Percentiles rank a stretch among this genome's conserved stretches.
These are phyloP conservation scores for Sarcophaga variegata DNA, from an alignment of 2,888 invertebrate genomes.

Conservation along the genomic window DNA sequence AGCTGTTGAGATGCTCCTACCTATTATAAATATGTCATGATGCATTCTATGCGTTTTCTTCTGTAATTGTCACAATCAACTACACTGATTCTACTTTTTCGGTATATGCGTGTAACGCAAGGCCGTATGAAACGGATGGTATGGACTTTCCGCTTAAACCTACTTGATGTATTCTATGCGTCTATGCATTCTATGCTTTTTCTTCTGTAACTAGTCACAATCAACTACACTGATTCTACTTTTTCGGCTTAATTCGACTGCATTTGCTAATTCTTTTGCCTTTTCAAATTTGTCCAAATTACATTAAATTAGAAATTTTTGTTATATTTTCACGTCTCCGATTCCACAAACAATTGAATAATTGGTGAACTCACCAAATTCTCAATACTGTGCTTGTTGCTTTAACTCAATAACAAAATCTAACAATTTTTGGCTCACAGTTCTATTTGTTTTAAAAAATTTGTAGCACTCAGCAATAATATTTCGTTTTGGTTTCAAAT, in stretches of 20 bases:
- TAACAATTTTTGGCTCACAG: conserved; percentile 4
- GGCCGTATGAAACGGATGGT: too few relatives aligned
- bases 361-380: conserved; percentile 17
- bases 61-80: too few relatives aligned
- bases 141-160: too few relatives aligned
- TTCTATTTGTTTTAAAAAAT: conserved; percentile 25
- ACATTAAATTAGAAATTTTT: background rate
- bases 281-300: background rate
- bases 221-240: too few relatives aligned
- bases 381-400: conserved; percentile 24
- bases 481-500: conserved; percentile 51
- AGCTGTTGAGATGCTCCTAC: too few relatives aligned
- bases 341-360: conserved; percentile 3
- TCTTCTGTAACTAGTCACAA: too few relatives aligned
- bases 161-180: too few relatives aligned
- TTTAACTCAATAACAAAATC: conserved; percentile 43
- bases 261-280: background rate
- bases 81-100: too few relatives aligned
- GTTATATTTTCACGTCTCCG: background rate
- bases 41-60: too few relatives aligned
- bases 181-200: too few relatives aligned
- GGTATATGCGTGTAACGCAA: too few relatives aligned
- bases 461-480: conserved; percentile 42
- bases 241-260: background rate
- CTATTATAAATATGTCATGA: too few relatives aligned